phyloP scores from a whole-genome alignment of 2,888 invertebrate species.

The Drosophila nr. medialis region DNA sequence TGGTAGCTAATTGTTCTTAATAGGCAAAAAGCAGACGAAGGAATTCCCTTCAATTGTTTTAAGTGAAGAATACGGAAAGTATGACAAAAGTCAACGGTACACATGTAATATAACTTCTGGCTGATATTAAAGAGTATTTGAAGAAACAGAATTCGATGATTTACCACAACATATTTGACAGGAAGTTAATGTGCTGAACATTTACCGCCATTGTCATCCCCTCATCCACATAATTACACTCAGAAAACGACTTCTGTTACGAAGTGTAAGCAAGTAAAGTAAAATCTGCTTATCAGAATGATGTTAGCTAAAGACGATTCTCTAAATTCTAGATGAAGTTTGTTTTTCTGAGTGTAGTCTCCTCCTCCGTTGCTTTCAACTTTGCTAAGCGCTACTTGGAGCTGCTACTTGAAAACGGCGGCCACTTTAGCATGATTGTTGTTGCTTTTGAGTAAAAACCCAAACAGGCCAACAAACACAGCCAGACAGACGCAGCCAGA shows the following conservation, averaged over 20 bases:
- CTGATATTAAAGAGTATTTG: not conserved
- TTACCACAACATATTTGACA: not conserved
- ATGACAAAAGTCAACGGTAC: not conserved
- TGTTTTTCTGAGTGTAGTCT: conserved; percentile 1
- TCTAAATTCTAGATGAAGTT: no score
- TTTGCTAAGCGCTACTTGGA: conserved; percentile 23
- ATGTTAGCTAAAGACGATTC: not conserved
- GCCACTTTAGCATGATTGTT: conserved; percentile 31
- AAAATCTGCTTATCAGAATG: not conserved
- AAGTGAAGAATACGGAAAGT: not conserved
- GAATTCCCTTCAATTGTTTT: not conserved
- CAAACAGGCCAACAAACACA: conserved; percentile 15
- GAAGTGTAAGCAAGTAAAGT: not conserved
- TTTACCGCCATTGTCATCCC: not conserved
- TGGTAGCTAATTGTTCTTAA: not conserved
- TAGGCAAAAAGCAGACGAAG: not conserved
- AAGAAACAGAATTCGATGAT: not conserved
- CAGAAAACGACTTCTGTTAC: not conserved
- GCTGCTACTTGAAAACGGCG: conserved; percentile 34
- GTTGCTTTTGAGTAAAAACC: conserved; percentile 18
- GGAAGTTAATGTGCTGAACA: not conserved
- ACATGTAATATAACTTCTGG: not conserved
- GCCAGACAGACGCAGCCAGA: not conserved
- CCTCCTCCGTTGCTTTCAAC: conserved; percentile 12
- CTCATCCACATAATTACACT: conserved; percentile 7